Base-by-base conservation (phyloP, 2,113 vertebrate species). In the Stegastes partitus region DNA sequence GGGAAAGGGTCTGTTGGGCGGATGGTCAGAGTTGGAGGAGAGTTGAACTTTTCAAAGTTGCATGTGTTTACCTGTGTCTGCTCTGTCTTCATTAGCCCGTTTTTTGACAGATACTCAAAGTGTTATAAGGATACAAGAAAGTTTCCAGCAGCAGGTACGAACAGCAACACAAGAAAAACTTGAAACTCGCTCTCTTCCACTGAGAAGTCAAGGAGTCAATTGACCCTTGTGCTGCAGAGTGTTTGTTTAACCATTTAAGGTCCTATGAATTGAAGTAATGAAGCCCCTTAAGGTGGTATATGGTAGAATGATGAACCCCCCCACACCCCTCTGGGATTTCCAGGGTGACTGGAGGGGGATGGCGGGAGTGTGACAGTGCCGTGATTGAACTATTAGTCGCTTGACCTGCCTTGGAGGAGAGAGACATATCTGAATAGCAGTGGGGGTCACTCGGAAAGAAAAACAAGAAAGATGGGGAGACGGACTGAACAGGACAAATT, bases 361-460 rank as follows among this genome's bases (percentile, higher is more conserved):
- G 86, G 95, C 94, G 93, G 89, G 94, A 93, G 93, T 92, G 94
- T 97, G 96, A 96, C 96, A 96, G 94, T 89, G 94, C 96, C 96
- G 96, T 96, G 96, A 97, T 97, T 97, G 97, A 97, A 96, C 95
- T 95, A 96, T 98, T 97, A 97, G 95, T 93, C 68, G 94, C 95
- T 95, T 97, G 96, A 97, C 96, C 96, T 95, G 95, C 74, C 85
- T 95, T 82, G 93, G 93, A 92, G 93, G 94, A 90, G 93, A 94
- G 93, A 94, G 94, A 94, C 87, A 74, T 0, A 87, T 93, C 93
- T 96, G 94, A 96, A 96, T 94, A 92, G 83, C 16, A 92, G 90
- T 88, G 92, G 93, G 95, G 96, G 95, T 96, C 95, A 95, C 93
- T 90, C 87, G 94, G 93, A 23, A 72, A 66, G 51, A 34, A 66